Conservation (phyloP, 2,113 vertebrate genomes). For the Rhadina sibilatrix region DNA sequence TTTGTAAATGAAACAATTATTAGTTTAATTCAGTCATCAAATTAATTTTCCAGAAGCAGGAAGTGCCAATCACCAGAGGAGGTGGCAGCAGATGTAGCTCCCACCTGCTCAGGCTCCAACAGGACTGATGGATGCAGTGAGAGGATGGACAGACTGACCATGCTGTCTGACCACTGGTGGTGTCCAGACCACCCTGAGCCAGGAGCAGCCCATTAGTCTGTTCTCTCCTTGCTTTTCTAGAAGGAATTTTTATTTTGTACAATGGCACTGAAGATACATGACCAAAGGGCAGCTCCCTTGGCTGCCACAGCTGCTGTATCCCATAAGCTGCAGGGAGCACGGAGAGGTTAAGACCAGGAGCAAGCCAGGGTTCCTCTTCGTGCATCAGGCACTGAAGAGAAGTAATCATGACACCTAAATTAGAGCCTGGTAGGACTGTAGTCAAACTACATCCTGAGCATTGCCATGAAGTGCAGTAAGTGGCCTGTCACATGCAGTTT, state of each 20-base stretch:
- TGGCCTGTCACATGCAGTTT: constrained; percentile 1
- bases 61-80: background rate
- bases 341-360: background rate
- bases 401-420: background rate
- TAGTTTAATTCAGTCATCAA: constrained; percentile 47
- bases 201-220: accelerated
- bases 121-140: background rate
- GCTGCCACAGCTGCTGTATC: background rate
- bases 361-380: background rate
- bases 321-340: accelerated
- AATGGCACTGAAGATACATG: accelerated
- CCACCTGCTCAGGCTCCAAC: background rate
- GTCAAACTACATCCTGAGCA: background rate
- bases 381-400: background rate
- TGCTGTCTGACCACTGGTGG: accelerated
- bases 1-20: constrained; percentile 43
- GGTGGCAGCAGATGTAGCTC: background rate
- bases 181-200: background rate
- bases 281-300: background rate
- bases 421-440: background rate
- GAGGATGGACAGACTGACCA: background rate
- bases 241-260: background rate
- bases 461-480: background rate
- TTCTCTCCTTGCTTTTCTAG: background rate
- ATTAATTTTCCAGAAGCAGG: constrained; percentile 22